phyloP scores from a whole-genome alignment of 2,797 vertebrate species.

The Clamator glandarius region DNA sequence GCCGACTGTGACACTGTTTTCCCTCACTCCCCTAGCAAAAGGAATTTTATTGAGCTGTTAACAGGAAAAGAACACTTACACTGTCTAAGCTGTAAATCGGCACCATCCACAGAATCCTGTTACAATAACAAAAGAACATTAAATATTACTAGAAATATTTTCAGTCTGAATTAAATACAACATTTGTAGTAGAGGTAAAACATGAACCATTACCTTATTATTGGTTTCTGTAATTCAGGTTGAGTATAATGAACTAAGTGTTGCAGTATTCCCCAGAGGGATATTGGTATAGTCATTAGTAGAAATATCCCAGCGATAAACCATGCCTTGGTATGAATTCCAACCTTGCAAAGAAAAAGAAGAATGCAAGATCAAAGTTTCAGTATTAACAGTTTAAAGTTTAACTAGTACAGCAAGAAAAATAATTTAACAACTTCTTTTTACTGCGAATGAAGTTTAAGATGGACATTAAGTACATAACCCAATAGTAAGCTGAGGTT shows the following conservation, averaged over 20 bases:
- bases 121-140: slow-evolving; percentile 62
- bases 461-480: background rate
- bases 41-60: background rate
- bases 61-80: slow-evolving; percentile 84
- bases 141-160: slow-evolving; percentile 10
- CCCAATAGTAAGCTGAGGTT: background rate
- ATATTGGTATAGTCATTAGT: slow-evolving; percentile 96
- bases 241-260: slow-evolving; percentile 98
- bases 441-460: background rate
- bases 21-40: background rate
- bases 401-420: background rate
- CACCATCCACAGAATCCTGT: slow-evolving; percentile 99
- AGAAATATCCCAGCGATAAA: slow-evolving; percentile 98
- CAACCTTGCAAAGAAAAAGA: slow-evolving; percentile 81
- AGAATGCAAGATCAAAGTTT: background rate
- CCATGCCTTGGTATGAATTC: slow-evolving; percentile 95
- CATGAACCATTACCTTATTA: slow-evolving; percentile 87
- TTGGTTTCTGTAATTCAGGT: slow-evolving; percentile 96
- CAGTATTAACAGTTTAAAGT: background rate
- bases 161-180: background rate
- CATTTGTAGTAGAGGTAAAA: background rate
- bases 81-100: slow-evolving; percentile 99
- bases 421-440: background rate
- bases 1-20: background rate
- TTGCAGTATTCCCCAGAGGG: slow-evolving; percentile 96